Percentiles rank a stretch among this genome's conserved stretches.
These are phyloP conservation scores for Poicephalus meyeri DNA, from an alignment of 2,113 vertebrate genomes.

Conservation along the genomic window DNA sequence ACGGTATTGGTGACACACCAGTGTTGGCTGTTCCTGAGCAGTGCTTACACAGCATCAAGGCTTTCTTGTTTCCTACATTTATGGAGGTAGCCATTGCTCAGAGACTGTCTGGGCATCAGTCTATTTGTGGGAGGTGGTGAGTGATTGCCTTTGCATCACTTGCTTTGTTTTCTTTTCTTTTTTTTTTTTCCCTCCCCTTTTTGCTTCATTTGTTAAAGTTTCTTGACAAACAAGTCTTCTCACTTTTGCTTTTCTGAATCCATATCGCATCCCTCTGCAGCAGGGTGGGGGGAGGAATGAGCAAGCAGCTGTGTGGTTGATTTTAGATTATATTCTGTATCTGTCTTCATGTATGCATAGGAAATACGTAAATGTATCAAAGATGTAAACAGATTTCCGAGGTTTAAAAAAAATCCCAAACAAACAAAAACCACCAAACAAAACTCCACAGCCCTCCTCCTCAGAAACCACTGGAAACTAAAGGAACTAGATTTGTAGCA, in stretches of 20 bases:
- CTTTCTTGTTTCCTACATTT: background rate
- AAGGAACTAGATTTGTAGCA: background rate
- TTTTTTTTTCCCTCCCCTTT: background rate
- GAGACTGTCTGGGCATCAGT: background rate
- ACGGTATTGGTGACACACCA: background rate
- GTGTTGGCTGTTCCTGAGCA: background rate
- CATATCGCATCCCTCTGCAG: background rate
- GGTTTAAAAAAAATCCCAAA: background rate
- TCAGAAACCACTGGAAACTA: background rate
- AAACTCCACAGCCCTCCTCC: background rate
- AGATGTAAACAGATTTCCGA: background rate
- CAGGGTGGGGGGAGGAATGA: background rate
- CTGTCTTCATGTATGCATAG: background rate
- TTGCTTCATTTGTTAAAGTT: background rate
- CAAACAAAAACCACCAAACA: background rate
- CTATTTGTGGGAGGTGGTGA: background rate
- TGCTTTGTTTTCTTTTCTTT: background rate
- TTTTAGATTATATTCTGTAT: background rate
- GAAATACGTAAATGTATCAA: background rate
- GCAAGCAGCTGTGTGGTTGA: background rate
- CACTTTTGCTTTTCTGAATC: background rate
- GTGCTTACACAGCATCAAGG: background rate
- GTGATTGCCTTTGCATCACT: background rate
- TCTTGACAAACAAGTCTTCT: background rate
- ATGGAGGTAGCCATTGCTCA: background rate